phyloP scores from a whole-genome alignment of 2,888 invertebrate genomes.

The Lampropteryx suffumata region DNA sequence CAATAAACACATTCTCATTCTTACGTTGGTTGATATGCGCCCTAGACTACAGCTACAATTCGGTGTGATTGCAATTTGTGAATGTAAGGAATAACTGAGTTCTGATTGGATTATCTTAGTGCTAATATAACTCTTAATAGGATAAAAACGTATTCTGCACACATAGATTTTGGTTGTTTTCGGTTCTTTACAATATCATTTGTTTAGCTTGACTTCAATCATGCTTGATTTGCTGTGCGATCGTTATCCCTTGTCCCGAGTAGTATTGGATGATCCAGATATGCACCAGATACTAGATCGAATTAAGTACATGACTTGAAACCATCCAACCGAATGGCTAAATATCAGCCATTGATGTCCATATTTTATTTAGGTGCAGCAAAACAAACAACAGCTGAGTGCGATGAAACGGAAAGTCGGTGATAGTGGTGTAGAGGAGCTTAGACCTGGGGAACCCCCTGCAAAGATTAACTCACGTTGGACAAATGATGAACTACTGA shows the following conservation, averaged over 20 bases:
- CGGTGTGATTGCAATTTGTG: constrained; percentile 63
- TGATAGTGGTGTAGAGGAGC: constrained; percentile 83
- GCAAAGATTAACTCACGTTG: constrained; percentile 93
- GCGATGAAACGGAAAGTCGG: constrained; percentile 91
- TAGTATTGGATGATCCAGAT: constrained; percentile 80
- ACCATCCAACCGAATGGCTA: background rate
- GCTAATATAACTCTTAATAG: constrained; percentile 44
- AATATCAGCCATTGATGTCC: constrained; percentile 1
- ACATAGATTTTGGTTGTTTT: constrained; percentile 54
- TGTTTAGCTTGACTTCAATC: constrained; percentile 43
- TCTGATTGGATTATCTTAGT: constrained; percentile 38
- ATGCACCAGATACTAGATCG: constrained; percentile 48
- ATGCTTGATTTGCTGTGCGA: constrained; percentile 50
- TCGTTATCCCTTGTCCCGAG: constrained; percentile 43
- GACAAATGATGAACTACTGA: constrained; percentile 95
- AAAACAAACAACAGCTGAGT: constrained; percentile 96
- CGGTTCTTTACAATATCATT: constrained; percentile 38
- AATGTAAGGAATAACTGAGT: constrained; percentile 57
- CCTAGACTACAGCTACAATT: background rate
- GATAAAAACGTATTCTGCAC: constrained; percentile 74
- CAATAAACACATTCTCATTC: constrained; percentile 63
- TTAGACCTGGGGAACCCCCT: constrained; percentile 84
- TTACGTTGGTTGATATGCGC: constrained; percentile 53
- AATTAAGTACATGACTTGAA: background rate
- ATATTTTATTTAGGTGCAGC: constrained; percentile 88